Conservation (phyloP, 2,797 vertebrate species). For the Rhinophrynus dorsalis region DNA sequence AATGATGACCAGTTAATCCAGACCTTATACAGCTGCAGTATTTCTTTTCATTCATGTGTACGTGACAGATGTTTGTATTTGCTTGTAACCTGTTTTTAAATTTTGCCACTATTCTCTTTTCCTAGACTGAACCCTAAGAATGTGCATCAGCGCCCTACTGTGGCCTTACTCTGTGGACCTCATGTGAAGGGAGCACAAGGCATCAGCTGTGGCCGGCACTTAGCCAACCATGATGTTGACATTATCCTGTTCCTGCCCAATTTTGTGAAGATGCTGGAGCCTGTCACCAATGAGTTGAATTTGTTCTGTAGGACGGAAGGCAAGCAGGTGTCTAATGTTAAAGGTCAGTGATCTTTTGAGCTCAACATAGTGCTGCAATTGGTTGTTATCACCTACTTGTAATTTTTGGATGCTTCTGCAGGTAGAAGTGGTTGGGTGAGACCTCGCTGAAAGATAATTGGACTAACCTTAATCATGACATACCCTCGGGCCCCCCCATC, state of each 20-base stretch:
- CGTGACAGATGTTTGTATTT: no score
- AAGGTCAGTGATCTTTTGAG: conserved; percentile 71
- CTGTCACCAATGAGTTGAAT: conserved; percentile 87
- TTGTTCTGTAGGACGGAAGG: conserved; percentile 90
- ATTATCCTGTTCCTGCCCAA: conserved; percentile 94
- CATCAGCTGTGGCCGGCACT: conserved; percentile 93
- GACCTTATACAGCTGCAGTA: no score
- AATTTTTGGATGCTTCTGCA: no score
- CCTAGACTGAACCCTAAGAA: conserved; percentile 94
- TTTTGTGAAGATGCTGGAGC: conserved; percentile 96
- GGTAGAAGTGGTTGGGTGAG: no score
- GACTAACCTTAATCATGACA: no score
- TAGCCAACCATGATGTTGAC: conserved; percentile 95
- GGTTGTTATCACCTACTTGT: no score
- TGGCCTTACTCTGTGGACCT: conserved; percentile 91
- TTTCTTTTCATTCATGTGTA: no score
- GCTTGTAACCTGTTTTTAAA: no score
- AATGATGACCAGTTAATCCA: no score
- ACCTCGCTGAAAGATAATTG: no score
- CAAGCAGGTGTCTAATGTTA: conserved; percentile 91
- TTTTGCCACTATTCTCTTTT: neutral
- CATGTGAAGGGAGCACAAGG: conserved; percentile 97
- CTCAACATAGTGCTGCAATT: neutral
- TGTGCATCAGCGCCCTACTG: conserved; percentile 93
- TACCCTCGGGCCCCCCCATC: no score